A percentile compares a stretch with the other conserved stretches of the same genome.
Conservation (phyloP, 1,140 invertebrate species). For the Cydia splendana region DNA sequence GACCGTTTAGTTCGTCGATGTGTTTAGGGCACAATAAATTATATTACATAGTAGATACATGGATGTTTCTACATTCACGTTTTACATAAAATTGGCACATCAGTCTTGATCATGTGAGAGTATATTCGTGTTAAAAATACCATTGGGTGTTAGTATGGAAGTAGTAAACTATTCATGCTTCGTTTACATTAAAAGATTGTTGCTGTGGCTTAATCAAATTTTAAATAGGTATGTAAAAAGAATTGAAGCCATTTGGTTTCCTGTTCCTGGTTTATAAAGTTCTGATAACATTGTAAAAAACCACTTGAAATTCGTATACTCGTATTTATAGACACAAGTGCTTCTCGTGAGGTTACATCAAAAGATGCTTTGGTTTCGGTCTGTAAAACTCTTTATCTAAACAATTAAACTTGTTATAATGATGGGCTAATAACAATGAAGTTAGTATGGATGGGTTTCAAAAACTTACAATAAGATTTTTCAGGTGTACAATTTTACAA, state of each 20-base stretch:
- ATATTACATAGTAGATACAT: background rate
- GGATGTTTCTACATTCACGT: background rate
- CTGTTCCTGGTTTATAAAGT: background rate
- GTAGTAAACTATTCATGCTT: no score
- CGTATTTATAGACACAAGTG: slow-evolving; percentile 1
- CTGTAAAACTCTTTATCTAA: background rate
- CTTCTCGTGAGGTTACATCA: background rate
- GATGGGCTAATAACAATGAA: background rate
- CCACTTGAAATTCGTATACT: background rate
- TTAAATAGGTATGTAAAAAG: background rate
- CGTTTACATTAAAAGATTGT: no score
- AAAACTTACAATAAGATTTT: no score
- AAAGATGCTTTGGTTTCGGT: background rate
- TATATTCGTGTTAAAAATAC: no score
- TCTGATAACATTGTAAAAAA: background rate
- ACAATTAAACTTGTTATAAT: background rate
- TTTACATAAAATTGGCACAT: background rate
- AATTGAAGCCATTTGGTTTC: background rate
- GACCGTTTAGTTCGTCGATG: slow-evolving; percentile 24
- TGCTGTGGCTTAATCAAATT: no score
- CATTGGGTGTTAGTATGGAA: no score
- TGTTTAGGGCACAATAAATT: slow-evolving; percentile 15
- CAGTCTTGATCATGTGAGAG: no score
- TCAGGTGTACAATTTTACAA: no score
- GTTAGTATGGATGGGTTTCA: background rate